Conservation (phyloP, 2,113 vertebrate genomes). For the Plectropomus leopardus region DNA sequence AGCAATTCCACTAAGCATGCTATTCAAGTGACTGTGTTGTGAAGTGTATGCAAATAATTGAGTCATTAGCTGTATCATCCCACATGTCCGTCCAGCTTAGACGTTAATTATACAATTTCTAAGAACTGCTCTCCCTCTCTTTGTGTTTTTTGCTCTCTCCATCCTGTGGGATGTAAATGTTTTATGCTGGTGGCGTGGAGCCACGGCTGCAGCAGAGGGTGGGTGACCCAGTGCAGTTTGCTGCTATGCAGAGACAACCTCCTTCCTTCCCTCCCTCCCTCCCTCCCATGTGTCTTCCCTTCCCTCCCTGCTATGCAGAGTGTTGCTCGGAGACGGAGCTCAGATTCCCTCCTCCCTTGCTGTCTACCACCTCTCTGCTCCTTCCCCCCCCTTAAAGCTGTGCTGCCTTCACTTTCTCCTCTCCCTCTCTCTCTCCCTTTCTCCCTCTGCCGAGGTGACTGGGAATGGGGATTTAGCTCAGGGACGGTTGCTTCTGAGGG, state of each 20-base stretch:
- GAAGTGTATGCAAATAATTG: constrained; percentile 44
- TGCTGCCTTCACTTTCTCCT: constrained; percentile 37
- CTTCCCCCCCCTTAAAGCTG: constrained; percentile 14
- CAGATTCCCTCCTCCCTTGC: constrained; percentile 39
- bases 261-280: constrained; percentile 30
- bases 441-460: constrained; percentile 18
- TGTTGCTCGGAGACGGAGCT: constrained; percentile 73
- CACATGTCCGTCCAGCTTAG: constrained; percentile 35
- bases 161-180: constrained; percentile 74
- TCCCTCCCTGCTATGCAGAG: constrained; percentile 58
- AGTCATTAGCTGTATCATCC: constrained; percentile 54
- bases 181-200: constrained; percentile 80
- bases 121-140: constrained; percentile 19
- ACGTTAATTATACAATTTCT: constrained; percentile 50
- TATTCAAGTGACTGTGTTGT: constrained; percentile 10
- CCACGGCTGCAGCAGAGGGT: constrained; percentile 82
- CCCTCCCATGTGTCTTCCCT: constrained; percentile 58
- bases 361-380: constrained; percentile 9
- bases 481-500: constrained; percentile 39
- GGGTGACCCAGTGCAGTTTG: constrained; percentile 83
- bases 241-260: constrained; percentile 84
- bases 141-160: constrained; percentile 17
- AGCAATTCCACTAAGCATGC: constrained; percentile 1
- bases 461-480: constrained; percentile 51
- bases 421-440: constrained; percentile 20